Evolutionary conservation across 2,113 vertebrate species (phyloP), one percentile per base, ranked within the genome.

Genomic region (Nannobrachium achirus): DNA sequence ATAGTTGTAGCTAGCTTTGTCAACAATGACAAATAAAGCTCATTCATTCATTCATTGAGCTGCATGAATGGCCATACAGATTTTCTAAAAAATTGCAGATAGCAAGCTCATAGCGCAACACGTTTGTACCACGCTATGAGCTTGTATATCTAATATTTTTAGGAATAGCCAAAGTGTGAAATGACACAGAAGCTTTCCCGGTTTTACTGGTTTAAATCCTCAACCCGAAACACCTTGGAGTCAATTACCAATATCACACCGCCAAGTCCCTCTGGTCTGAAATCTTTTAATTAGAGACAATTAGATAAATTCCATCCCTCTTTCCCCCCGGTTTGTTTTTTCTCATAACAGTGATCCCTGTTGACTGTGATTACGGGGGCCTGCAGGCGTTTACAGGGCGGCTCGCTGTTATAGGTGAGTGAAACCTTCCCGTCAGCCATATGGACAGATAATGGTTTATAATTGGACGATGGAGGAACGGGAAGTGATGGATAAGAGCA

Each of bases 381-480:
- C 49, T n/a, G 25, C 25, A 33, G 25, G 25, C 25, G 6, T 33
- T 33, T 33, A 66, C 13, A 8, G 49, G 82, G 66, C 70, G 73
- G 81, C 45, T 82, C 25, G 25, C 25, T 33, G 25, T 33, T 5
- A 33, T 76, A 61, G 71, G 63, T 76, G 40, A 56, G 66, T 64
- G 63, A 55, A 75, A 76, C 46, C 51, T 57, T 61, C 49, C 38
- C 25, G 25, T 33, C 25, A 39, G 52, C 78, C 76, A 65, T 73
- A 46, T 48, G 9, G 56, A 64, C 50, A 86, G 74, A 84, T 87
- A 88, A 82, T 71, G 50, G 55, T 59, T 81, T 82, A 80, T 86
- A 90, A 91, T 88, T 90, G 79, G 90, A 92, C 81, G 69, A 82
- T 78, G 71, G 56, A 85, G 75, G 69, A 51, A n/a, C 25, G 63